Conservation (phyloP, 1,140 invertebrate genomes). For the Sipha flava region DNA sequence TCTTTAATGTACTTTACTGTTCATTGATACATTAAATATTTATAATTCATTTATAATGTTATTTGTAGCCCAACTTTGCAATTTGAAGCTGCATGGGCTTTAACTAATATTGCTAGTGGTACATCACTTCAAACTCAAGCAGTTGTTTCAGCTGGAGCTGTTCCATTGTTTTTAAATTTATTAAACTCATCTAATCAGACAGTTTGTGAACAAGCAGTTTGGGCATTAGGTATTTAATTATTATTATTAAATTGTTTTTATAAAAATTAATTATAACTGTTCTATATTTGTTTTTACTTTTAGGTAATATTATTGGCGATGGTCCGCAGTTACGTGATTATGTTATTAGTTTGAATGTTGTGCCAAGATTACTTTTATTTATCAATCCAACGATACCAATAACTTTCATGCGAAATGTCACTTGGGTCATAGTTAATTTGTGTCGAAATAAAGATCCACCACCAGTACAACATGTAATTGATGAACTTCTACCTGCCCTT, state of each 20-base stretch:
- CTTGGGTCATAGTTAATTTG: slow-evolving; percentile 95
- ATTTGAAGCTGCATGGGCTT: slow-evolving; percentile 98
- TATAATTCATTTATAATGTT: background rate
- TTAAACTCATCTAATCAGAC: slow-evolving; percentile 88
- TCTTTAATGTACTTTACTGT: too few relatives aligned
- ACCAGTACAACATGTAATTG: slow-evolving; percentile 74
- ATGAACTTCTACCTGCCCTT: slow-evolving; percentile 89
- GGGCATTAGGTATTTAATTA: slow-evolving; percentile 72
- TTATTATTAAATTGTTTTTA: background rate
- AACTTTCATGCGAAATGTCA: slow-evolving; percentile 89
- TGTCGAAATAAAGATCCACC: slow-evolving; percentile 94
- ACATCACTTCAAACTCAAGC: slow-evolving; percentile 93
- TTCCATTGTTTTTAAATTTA: slow-evolving; percentile 87
- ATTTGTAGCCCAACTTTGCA: slow-evolving; percentile 74
- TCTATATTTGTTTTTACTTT: background rate
- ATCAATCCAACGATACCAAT: slow-evolving; percentile 90
- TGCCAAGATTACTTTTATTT: slow-evolving; percentile 78
- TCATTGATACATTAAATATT: too few relatives aligned
- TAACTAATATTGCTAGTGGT: slow-evolving; percentile 98
- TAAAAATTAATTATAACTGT: background rate
- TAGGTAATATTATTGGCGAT: slow-evolving; percentile 79
- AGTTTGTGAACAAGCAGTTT: slow-evolving; percentile 98
- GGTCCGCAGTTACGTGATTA: slow-evolving; percentile 82
- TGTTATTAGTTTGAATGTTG: slow-evolving; percentile 83
- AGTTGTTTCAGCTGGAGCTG: slow-evolving; percentile 88